Percentiles rank a stretch among this genome's conserved stretches.
These are phyloP conservation scores for Heliangelus exortis DNA, from an alignment of 2,797 vertebrate species.

Conservation along the genomic window DNA sequence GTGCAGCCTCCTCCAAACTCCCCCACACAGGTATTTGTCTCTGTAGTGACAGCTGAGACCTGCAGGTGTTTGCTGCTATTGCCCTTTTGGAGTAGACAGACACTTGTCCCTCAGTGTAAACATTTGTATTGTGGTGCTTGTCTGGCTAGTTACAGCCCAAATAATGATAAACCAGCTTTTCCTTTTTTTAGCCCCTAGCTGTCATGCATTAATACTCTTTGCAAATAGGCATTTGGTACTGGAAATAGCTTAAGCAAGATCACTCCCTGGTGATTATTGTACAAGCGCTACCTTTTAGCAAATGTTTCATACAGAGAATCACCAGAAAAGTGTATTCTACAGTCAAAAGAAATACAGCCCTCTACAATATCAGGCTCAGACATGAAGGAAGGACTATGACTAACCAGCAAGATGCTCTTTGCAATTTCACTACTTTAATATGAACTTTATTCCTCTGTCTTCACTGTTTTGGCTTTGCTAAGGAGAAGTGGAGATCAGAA, in stretches of 20 bases:
- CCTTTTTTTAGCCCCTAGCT: constrained; percentile 7
- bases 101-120: constrained; percentile 27
- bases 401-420: background rate
- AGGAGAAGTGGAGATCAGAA: background rate
- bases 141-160: constrained; percentile 18
- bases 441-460: background rate
- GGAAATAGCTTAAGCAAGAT: constrained; percentile 51
- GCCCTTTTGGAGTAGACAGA: constrained; percentile 29
- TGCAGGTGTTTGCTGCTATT: constrained; percentile 74
- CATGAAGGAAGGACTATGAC: background rate
- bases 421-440: background rate
- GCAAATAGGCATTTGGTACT: constrained; percentile 27
- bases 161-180: constrained; percentile 19
- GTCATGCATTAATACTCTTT: constrained; percentile 47
- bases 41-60: constrained; percentile 70
- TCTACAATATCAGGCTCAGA: background rate
- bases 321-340: background rate
- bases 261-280: constrained; percentile 32
- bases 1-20: constrained; percentile 64
- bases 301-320: background rate
- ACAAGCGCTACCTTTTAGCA: constrained; percentile 10
- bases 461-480: background rate
- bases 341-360: constrained; percentile 4
- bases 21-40: constrained; percentile 70
- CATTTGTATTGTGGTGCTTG: constrained; percentile 1